Base-by-base conservation (phyloP, 2,888 invertebrate genomes). In the Oithona nana region DNA sequence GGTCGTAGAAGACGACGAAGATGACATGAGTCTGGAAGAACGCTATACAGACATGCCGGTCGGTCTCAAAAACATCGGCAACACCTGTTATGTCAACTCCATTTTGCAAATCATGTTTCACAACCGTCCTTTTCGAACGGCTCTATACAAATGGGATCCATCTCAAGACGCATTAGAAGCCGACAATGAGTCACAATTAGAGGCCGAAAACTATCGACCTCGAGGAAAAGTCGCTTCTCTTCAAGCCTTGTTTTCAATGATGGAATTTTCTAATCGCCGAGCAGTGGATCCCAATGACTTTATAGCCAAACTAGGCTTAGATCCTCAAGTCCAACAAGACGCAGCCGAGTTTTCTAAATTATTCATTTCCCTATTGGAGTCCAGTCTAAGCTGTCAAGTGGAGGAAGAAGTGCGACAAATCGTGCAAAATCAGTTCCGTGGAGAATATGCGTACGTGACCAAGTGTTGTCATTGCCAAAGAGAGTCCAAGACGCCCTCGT, bases 51-150 rank as follows among this genome's bases (percentile, higher is more conserved):
- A 73, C 0, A 72, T 74, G 52, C 79, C 77, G 70, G 79, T 78
- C 24, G 81, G 81, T 1, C 70, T 81, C 64, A 78, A 78, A 71
- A 81, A 81, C 71, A 73, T 81, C 39, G 81, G 81, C 58, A 80
- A 80, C 16, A 81, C 81, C 1, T 81, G 81, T 69, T 81, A 81
- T 68, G 79, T 81, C 3, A 81, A 81, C 70, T 80, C 80, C 66
- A 75, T 80, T 62, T 74, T 81, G 60, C 76, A 81, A 72, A 73
- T 80, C 39, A 80, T 80, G 80, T 81, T 78, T 69, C 81, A 81
- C 68, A 81, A 80, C 68, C 74, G 76, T 64, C 73, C 74, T 51
- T 75, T 78, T 69, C 74, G 77, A 76, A 75, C 70, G 39, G 59
- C 59, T 16, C 24, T 59, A 3, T 59, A 59, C 28, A 28, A 60